Base-by-base conservation (phyloP, 1,140 invertebrate genomes). In the Tetramorium alpestre region DNA sequence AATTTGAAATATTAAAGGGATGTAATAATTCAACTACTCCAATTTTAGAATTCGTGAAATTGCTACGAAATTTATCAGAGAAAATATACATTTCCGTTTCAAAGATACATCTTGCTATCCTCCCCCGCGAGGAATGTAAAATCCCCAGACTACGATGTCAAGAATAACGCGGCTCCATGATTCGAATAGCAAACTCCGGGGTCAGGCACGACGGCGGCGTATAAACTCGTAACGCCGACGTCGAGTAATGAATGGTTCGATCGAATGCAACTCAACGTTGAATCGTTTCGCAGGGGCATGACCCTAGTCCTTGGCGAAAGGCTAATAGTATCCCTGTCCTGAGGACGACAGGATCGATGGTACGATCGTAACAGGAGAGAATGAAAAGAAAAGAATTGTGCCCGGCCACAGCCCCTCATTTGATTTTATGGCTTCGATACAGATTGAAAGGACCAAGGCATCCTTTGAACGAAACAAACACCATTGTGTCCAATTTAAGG, bases 301-400 rank as follows among this genome's bases (percentile, higher is more conserved):
- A 72, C 86, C 67, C 67, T 72, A 69, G 78, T 72, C 67, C 86
- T 87, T 87, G 69, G 77, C 86, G 86, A 87, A 87, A 87, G 86
- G 86, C 86, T 87, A 87, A 87, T 84, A 87, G 78, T 87, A 87
- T 87, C 86, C 69, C 86, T 87, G 86, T 87, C 78, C 69, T 64
- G 85, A 51, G 69, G 67, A 84, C 78, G 58, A 87, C 58, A 87
- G 86, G 78, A 87, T 87, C 78, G 86, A 87, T 87, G 77, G 65
- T 62, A 81, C 69, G 78, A 67, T 81, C 78, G 86, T 84, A 87
- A 87, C 80, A 56, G 51, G 47, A 62, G 41, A 70, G 65, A 86
- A 38, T 51, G 51, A 64, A n/a, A 87, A 70, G 41, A 16, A 60
- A 86, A 86, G 60, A 60, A 10, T 28, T 22, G 18, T 13, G 16